Evolutionary conservation across 2,797 vertebrate genomes (phyloP).

Genomic region (Phalloptychus januarius): DNA sequence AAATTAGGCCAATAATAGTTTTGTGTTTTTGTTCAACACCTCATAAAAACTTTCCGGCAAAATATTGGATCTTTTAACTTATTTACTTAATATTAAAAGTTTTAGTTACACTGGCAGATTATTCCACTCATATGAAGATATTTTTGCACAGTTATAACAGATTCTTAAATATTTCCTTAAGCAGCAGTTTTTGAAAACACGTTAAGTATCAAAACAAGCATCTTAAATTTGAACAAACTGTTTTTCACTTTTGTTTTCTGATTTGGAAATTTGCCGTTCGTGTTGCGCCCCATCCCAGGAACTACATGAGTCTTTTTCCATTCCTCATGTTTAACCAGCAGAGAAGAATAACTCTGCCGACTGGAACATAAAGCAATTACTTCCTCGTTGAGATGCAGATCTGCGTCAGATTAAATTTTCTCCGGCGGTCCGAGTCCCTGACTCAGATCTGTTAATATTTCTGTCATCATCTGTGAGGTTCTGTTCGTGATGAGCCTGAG

Average conservation of each 20-base stretch:
- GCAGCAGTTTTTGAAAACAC: not conserved
- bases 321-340: not conserved
- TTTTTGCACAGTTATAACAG: too few species aligned
- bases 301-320: not conserved
- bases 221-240: not conserved
- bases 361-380: constrained; percentile 22
- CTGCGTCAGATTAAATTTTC: constrained; percentile 29
- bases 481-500: not conserved
- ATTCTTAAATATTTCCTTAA: not conserved
- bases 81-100: too few species aligned
- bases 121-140: too few species aligned
- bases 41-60: too few species aligned
- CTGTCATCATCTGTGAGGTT: constrained; percentile 1
- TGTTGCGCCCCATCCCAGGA: not conserved
- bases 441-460: constrained; percentile 27
- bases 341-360: not conserved
- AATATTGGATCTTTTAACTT: too few species aligned
- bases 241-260: not conserved
- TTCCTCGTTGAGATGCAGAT: constrained; percentile 44
- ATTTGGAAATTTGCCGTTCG: not conserved
- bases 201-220: not conserved
- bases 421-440: constrained; percentile 17
- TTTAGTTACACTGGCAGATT: too few species aligned
- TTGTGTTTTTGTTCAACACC: too few species aligned
- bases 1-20: too few species aligned